These are phyloP conservation scores for Andricus quercusramuli DNA, from an alignment of 2,888 invertebrate genomes.

Conservation along the genomic window DNA sequence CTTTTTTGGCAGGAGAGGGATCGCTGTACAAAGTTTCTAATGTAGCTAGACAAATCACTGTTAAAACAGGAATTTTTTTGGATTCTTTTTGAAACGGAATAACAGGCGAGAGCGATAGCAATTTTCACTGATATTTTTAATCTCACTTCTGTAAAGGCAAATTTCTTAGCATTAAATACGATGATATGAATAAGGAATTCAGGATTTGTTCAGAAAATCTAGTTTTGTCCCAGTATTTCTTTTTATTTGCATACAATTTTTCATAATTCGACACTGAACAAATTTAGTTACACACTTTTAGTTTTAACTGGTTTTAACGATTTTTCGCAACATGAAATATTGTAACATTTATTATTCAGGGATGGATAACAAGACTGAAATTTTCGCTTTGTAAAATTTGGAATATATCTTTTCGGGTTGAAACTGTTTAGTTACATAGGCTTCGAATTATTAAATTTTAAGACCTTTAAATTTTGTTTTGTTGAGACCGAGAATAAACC, in stretches of 20 bases:
- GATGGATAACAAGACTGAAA: constrained; percentile 24
- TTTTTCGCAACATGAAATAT: not conserved
- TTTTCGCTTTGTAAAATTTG: not conserved
- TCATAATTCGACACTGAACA: not conserved
- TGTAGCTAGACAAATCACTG: constrained; percentile 28
- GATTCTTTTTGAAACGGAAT: constrained; percentile 31
- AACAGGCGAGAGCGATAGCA: constrained; percentile 18
- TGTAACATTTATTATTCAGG: not conserved
- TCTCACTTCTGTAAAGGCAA: constrained; percentile 30
- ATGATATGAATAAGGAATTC: constrained; percentile 19
- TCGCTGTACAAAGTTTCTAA: constrained; percentile 16
- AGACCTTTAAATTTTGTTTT: no score
- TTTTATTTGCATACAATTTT: constrained; percentile 38
- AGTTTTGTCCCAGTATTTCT: constrained; percentile 2
- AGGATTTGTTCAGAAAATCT: not conserved
- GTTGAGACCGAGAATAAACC: no score
- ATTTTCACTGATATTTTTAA: constrained; percentile 35
- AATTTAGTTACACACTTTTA: not conserved
- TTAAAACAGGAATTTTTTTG: constrained; percentile 33
- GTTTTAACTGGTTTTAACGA: not conserved
- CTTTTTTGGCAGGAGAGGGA: constrained; percentile 2
- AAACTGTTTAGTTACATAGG: not conserved
- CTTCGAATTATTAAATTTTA: no score
- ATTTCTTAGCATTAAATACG: constrained; percentile 39
- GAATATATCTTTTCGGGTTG: not conserved